Evolutionary conservation across 2,797 vertebrate genomes (phyloP).

Genomic region (Oceanodroma leucorhoa): DNA sequence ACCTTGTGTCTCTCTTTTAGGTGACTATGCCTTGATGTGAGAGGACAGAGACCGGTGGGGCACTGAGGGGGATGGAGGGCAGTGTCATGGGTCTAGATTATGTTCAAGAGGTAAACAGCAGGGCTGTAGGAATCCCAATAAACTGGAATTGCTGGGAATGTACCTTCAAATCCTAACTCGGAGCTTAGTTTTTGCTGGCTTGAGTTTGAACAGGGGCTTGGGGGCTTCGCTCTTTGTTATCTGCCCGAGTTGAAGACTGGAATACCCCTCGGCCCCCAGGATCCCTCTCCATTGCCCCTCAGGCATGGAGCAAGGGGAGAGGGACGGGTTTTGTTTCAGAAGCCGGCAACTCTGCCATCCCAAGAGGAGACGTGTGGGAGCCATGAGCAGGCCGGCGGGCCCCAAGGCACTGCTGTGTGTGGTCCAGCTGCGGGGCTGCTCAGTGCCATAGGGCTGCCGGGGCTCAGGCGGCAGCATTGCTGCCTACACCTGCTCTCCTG

Average conservation of each 20-base stretch:
- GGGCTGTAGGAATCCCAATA: neutral
- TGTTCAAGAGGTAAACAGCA: neutral
- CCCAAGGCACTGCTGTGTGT: neutral
- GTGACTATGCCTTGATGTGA: neutral
- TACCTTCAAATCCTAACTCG: neutral
- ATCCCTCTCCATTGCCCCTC: neutral
- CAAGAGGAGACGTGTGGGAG: neutral
- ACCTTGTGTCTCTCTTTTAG: neutral
- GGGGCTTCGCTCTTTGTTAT: accelerated
- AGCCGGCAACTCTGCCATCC: neutral
- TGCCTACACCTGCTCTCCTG: neutral
- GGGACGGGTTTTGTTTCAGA: neutral
- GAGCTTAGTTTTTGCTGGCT: neutral
- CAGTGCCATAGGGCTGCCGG: too few relatives aligned
- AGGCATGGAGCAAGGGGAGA: neutral
- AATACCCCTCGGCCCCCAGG: neutral
- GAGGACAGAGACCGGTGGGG: accelerated
- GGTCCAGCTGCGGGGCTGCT: neutral
- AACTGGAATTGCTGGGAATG: neutral
- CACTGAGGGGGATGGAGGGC: neutral
- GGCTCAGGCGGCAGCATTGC: neutral
- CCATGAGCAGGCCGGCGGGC: neutral
- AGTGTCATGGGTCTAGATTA: accelerated
- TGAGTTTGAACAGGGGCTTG: neutral
- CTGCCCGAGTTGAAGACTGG: neutral